phyloP scores from a whole-genome alignment of 2,888 invertebrate species.

The Lepidonotus clava region DNA sequence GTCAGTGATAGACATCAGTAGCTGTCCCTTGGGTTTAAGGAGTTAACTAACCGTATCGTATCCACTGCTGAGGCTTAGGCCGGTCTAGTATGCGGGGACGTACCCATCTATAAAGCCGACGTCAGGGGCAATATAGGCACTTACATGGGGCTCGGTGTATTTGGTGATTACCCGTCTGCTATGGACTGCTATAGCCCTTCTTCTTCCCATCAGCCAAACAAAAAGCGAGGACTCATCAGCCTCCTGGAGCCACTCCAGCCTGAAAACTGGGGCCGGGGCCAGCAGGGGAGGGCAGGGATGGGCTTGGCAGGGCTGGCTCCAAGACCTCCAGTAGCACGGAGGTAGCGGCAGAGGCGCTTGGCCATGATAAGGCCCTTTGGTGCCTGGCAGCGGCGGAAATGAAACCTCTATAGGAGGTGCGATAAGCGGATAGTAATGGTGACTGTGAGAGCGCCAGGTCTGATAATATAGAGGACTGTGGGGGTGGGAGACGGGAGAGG shows the following conservation, averaged over 20 bases:
- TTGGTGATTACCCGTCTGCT: not conserved
- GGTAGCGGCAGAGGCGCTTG: not conserved
- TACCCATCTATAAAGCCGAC: not conserved
- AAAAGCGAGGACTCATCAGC: not conserved
- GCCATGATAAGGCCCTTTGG: not conserved
- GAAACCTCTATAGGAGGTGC: not conserved
- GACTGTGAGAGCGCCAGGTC: not conserved
- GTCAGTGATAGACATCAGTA: not conserved
- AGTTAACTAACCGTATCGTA: not conserved
- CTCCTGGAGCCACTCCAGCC: not conserved
- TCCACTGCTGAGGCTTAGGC: not conserved
- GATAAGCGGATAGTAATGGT: slow-evolving; percentile 3
- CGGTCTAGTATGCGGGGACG: not conserved
- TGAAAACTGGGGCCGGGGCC: not conserved
- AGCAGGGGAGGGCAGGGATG: not conserved
- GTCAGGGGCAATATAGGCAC: not conserved
- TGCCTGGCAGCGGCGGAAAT: not conserved
- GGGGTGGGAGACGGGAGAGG: not conserved
- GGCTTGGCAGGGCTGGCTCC: too few species aligned
- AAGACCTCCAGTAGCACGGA: not conserved
- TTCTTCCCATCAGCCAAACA: not conserved
- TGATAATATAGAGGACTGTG: not conserved
- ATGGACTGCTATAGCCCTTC: not conserved
- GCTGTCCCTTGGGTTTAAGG: not conserved
- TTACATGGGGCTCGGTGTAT: not conserved